Evolutionary conservation across 2,888 invertebrate genomes (phyloP), one percentile per base, ranked within the genome.

Genomic region (Cyaniris semiargus): DNA sequence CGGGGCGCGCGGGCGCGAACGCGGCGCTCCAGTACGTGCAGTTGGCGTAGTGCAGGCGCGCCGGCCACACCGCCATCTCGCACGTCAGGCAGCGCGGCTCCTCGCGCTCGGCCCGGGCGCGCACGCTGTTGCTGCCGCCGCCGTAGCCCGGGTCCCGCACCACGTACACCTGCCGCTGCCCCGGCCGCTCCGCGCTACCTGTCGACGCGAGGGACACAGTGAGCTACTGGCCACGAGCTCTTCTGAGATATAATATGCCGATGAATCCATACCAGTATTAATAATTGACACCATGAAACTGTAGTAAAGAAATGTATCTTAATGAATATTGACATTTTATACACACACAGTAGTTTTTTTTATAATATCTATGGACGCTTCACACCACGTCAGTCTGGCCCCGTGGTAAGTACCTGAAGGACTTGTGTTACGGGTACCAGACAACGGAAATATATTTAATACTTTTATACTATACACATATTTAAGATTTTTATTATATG

Each of bases 61-160:
- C 97, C 81, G 96, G 96, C 97, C 97, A 97, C 78, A 97, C 95
- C 38, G 96, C 95, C 84, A 96, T 96, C 86, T 97, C 97, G 90
- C 98, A 98, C 1, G 98, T 98, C 83, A 98, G 95, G 90, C 98
- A 98, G 82, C 96, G 95, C 31, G 97, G 96, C 85, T 97, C 97
- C 83, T 94, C 95, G 83, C 97, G 95, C 76, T 93, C 94, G 1
- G 93, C 93, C 2, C 93, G 85, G 15, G 92, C 92, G 78, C 88
- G 86, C 74, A 94, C 94, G 0, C 93, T 93, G 84, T 94, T 94
- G 79, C 94, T 94, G 23, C 91, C 91, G 0, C 93, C 93, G 80
- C 97, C 96, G 79, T 95, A 95, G 79, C 95, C 94, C 70, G 97
- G 96, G 89, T 97, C 97, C 80, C 96, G 95, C 76, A 98, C 97